phyloP scores from a whole-genome alignment of 2,797 vertebrate genomes.

The Parotocinclus haroldoi region DNA sequence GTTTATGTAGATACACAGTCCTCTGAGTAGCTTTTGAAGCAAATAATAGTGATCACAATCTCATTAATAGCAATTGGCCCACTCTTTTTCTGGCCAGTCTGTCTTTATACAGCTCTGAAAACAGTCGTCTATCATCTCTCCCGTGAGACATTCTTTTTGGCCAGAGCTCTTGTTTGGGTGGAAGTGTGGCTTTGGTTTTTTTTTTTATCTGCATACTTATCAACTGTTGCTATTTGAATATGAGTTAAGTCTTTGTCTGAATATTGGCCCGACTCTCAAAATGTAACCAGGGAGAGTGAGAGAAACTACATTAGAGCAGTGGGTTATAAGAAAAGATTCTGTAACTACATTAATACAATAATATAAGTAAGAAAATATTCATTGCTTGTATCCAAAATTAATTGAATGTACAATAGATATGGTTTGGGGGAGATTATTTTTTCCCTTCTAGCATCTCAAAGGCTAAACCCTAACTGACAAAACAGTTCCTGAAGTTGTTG shows the following conservation, averaged over 20 bases:
- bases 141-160: constrained; percentile 42
- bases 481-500: too few species aligned
- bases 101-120: constrained; percentile 26
- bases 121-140: constrained; percentile 39
- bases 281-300: background rate
- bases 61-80: constrained; percentile 52
- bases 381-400: too few species aligned
- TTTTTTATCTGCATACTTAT: constrained; percentile 43
- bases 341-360: constrained; percentile 30
- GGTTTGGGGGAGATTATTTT: too few species aligned
- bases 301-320: constrained; percentile 2
- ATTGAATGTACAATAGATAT: too few species aligned
- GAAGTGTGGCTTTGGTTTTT: constrained; percentile 40
- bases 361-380: constrained; percentile 1
- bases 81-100: constrained; percentile 46
- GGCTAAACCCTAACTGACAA: background rate
- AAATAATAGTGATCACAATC: constrained; percentile 57
- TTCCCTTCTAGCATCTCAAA: background rate
- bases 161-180: constrained; percentile 44
- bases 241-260: constrained; percentile 22
- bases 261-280: constrained; percentile 1
- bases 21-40: constrained; percentile 59
- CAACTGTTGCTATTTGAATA: constrained; percentile 25
- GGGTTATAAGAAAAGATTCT: constrained; percentile 1
- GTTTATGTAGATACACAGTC: constrained; percentile 32